Evolutionary conservation across 2,113 vertebrate genomes (phyloP).

Genomic region (Brienomyrus longianalis): DNA sequence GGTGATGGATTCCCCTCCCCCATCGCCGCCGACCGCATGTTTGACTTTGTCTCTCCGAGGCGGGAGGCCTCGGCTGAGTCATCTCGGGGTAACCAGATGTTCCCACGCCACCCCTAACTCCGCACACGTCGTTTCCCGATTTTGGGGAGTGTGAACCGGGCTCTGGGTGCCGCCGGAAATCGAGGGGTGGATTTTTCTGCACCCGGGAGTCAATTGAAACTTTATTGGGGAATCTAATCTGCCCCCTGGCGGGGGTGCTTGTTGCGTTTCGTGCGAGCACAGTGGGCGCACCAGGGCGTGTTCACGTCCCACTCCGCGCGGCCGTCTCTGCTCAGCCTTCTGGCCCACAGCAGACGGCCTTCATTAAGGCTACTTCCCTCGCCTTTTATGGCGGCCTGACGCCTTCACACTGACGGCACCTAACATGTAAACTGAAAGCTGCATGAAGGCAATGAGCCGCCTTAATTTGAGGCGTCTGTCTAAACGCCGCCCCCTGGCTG

Average conservation of each 20-base stretch:
- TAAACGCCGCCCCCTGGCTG: conserved; percentile 53
- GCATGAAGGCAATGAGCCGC: conserved; percentile 55
- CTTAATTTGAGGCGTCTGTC: conserved; percentile 71
- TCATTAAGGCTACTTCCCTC: conserved; percentile 48
- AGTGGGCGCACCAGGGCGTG: background rate
- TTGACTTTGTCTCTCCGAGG: conserved; percentile 80
- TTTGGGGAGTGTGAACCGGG: conserved; percentile 48
- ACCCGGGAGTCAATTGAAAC: background rate
- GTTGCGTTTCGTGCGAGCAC: background rate
- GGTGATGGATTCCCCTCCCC: conserved; percentile 74
- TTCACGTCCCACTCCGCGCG: too few relatives aligned
- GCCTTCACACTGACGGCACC: conserved; percentile 60
- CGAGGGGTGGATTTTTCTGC: background rate
- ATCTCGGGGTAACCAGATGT: conserved; percentile 77
- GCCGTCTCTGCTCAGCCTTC: background rate
- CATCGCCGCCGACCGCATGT: conserved; percentile 85
- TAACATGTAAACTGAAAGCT: conserved; percentile 66
- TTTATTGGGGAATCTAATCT: background rate
- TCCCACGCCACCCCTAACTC: conserved; percentile 72
- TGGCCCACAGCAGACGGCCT: conserved; percentile 41
- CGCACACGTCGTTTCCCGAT: conserved; percentile 74
- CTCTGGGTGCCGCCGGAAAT: background rate
- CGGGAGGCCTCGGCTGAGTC: conserved; percentile 76
- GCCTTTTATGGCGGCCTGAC: conserved; percentile 64
- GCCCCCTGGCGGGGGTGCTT: background rate